Conservation (phyloP, 2,888 invertebrate species). For the Diaperis boleti region DNA sequence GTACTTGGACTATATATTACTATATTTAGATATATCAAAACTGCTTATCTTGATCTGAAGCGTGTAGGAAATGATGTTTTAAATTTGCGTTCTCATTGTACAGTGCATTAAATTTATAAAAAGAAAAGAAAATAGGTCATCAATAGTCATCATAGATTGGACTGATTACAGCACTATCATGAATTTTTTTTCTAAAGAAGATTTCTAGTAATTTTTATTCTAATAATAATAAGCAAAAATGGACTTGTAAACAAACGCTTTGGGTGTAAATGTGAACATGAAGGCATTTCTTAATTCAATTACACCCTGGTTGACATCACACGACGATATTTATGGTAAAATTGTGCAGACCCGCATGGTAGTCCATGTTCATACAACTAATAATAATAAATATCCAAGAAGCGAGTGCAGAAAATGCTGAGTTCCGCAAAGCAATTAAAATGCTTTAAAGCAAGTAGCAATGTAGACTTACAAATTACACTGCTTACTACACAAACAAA, state of each 20-base stretch:
- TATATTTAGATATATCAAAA: conserved; percentile 7
- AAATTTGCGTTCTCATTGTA: conserved; percentile 2
- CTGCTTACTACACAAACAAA: conserved; percentile 51
- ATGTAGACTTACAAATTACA: conserved; percentile 37
- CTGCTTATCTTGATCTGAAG: conserved; percentile 19
- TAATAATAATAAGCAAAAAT: too few species aligned
- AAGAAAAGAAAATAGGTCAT: too few species aligned
- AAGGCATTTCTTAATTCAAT: too few species aligned
- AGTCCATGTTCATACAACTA: conserved; percentile 1
- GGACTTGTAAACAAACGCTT: too few species aligned
- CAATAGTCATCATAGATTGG: too few species aligned
- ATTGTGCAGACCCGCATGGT: conserved; percentile 28
- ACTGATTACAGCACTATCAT: too few species aligned
- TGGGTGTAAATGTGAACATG: too few species aligned
- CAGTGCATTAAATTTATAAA: too few species aligned
- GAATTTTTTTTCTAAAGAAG: too few species aligned
- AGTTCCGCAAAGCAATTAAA: conserved; percentile 48
- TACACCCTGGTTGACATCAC: too few species aligned
- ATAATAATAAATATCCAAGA: conserved; percentile 36
- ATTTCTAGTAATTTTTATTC: too few species aligned
- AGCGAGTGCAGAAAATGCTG: conserved; percentile 24
- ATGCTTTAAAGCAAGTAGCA: conserved; percentile 44
- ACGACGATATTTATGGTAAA: conserved; percentile 26
- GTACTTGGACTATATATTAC: conserved; percentile 26
- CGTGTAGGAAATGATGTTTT: conserved; percentile 22